A percentile compares a stretch with the other conserved stretches of the same genome.
phyloP scores from a whole-genome alignment of 2,113 vertebrate species.

The Xyliphius kryptos region DNA sequence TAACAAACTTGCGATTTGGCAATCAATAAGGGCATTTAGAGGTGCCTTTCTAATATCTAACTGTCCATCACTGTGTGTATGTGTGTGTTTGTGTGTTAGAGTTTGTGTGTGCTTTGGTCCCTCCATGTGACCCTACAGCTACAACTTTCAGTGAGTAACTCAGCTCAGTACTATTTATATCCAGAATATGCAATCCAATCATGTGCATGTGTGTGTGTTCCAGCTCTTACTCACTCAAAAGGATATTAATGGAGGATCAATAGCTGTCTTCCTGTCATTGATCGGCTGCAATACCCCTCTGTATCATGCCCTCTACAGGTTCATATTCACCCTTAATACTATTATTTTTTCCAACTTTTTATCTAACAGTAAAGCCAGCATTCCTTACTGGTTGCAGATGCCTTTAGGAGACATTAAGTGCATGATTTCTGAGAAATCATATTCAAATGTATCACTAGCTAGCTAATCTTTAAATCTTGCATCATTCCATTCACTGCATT shows the following conservation, averaged over 20 bases:
- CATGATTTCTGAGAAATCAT: not conserved
- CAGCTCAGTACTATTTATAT: constrained; percentile 15
- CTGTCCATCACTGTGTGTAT: no score
- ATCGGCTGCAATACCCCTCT: constrained; percentile 12
- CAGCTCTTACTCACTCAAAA: constrained; percentile 26
- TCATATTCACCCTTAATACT: not conserved
- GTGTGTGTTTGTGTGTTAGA: no score
- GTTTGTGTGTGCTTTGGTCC: constrained; percentile 3
- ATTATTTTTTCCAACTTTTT: not conserved
- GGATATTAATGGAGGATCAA: constrained; percentile 31
- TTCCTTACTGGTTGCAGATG: not conserved
- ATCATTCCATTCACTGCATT: not conserved
- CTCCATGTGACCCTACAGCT: not conserved
- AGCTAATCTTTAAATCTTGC: not conserved
- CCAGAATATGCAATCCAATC: constrained; percentile 9
- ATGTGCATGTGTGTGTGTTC: constrained; percentile 13
- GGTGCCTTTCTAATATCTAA: constrained; percentile 63
- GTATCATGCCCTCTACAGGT: constrained; percentile 7
- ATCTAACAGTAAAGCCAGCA: not conserved
- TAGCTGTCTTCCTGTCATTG: constrained; percentile 24
- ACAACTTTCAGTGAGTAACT: constrained; percentile 17
- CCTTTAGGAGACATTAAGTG: not conserved
- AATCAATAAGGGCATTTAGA: constrained; percentile 57
- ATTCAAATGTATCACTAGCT: not conserved
- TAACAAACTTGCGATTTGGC: constrained; percentile 53